A percentile compares a stretch with the other conserved stretches of the same genome.
Evolutionary conservation across 2,797 vertebrate genomes (phyloP).

Genomic region (Lepus oiostolus): DNA sequence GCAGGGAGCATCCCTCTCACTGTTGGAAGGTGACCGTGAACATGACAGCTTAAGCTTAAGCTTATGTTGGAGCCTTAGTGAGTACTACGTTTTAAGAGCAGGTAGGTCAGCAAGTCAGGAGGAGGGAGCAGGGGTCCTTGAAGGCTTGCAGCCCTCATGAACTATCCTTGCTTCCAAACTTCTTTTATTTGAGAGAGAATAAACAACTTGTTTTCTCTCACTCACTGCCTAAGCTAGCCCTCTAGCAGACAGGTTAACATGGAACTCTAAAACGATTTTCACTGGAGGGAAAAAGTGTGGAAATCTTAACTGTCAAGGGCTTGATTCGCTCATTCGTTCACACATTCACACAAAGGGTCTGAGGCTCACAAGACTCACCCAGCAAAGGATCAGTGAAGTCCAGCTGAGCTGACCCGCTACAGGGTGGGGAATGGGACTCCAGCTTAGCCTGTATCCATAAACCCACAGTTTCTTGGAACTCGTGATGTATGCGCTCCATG

Average conservation of each 20-base stretch:
- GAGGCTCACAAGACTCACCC: conserved; percentile 88
- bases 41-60: not conserved
- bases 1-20: not conserved
- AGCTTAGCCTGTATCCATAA: conserved; percentile 93
- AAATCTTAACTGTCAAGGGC: conserved; percentile 8
- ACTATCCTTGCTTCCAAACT: not conserved
- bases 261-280: conserved; percentile 3
- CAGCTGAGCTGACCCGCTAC: conserved; percentile 86
- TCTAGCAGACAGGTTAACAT: not conserved
- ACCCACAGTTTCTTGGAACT: conserved; percentile 92
- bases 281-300: not conserved
- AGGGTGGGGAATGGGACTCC: conserved; percentile 88
- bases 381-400: conserved; percentile 92
- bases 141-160: not conserved
- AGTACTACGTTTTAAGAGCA: not conserved
- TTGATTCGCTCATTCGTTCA: not conserved
- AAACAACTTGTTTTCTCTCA: not conserved
- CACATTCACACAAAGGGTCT: not conserved
- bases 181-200: not conserved
- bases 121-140: not conserved
- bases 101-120: not conserved
- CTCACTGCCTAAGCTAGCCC: not conserved
- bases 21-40: not conserved
- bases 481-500: conserved; percentile 94
- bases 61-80: not conserved